Percentiles rank a stretch among this genome's conserved stretches.
These are phyloP conservation scores for Adelphocoris suturalis DNA, from an alignment of 2,888 invertebrate genomes.

Conservation along the genomic window DNA sequence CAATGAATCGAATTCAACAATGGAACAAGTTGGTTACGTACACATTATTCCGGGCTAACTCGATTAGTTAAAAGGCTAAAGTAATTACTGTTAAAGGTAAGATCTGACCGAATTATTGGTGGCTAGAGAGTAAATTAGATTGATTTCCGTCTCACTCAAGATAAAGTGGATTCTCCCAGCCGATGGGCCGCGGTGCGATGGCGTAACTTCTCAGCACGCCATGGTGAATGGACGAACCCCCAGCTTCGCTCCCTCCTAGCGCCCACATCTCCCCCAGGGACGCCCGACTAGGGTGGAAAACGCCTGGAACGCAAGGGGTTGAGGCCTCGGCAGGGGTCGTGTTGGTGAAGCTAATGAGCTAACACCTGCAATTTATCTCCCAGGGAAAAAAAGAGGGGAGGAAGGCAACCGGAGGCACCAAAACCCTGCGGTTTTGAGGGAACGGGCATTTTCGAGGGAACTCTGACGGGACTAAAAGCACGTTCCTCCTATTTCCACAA, in stretches of 20 bases:
- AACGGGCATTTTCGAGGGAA: constrained; percentile 21
- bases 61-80: too few species aligned
- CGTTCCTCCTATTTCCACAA: not conserved
- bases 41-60: too few species aligned
- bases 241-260: not conserved
- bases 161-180: not conserved
- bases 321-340: not conserved
- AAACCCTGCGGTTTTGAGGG: constrained; percentile 23
- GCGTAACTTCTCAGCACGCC: constrained; percentile 1
- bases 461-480: not conserved
- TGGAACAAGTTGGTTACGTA: too few species aligned
- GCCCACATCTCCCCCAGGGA: not conserved
- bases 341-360: constrained; percentile 21
- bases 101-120: too few species aligned
- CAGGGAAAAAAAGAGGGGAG: not conserved
- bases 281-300: not conserved
- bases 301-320: not conserved
- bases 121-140: not conserved
- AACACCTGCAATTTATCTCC: constrained; percentile 36
- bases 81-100: too few species aligned
- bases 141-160: not conserved
- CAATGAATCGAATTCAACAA: too few species aligned
- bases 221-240: not conserved
- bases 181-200: not conserved
- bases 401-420: not conserved